phyloP scores from a whole-genome alignment of 2,888 invertebrate species.

The Sisyra nigra region DNA sequence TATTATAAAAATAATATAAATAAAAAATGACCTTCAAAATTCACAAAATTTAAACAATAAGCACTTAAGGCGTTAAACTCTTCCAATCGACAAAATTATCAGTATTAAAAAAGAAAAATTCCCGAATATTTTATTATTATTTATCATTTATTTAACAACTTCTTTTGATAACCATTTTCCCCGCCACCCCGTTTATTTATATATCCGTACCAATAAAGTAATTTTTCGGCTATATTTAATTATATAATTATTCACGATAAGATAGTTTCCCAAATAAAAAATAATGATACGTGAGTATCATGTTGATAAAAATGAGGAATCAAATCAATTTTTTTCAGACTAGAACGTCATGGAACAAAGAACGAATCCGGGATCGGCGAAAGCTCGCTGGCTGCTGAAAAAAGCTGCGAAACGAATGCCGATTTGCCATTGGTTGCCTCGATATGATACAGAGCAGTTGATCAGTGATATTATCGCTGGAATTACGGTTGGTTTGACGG shows the following conservation, averaged over 20 bases:
- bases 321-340: neutral
- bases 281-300: neutral
- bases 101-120: too few relatives aligned
- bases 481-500: slow-evolving; percentile 81
- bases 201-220: too few relatives aligned
- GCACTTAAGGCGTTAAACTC: too few relatives aligned
- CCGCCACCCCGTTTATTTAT: too few relatives aligned
- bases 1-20: too few relatives aligned
- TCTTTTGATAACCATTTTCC: too few relatives aligned
- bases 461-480: slow-evolving; percentile 81
- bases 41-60: too few relatives aligned
- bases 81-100: too few relatives aligned
- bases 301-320: neutral
- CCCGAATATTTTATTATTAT: too few relatives aligned
- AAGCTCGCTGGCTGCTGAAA: slow-evolving; percentile 1
- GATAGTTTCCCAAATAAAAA: neutral
- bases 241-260: neutral
- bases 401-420: slow-evolving; percentile 6
- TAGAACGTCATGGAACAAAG: slow-evolving; percentile 1
- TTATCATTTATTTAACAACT: too few relatives aligned
- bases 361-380: neutral
- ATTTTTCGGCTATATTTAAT: neutral
- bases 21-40: too few relatives aligned
- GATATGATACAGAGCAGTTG: slow-evolving; percentile 45
- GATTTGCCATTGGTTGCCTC: slow-evolving; percentile 7